Percentiles rank a stretch among this genome's conserved stretches.
Conservation (phyloP, 2,888 invertebrate genomes). For the Metopia argyrocephala region DNA sequence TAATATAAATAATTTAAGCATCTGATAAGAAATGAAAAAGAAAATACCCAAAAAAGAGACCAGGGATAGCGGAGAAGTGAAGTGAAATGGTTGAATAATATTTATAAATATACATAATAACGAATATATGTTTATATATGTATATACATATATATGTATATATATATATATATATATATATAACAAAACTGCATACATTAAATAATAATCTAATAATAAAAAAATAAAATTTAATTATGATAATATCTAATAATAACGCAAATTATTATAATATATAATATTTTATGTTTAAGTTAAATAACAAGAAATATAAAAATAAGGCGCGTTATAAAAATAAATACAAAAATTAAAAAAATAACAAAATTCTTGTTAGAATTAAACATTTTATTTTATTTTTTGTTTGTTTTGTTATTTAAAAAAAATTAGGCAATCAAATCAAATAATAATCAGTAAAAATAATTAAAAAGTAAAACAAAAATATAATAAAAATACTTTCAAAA, state of each 20-base stretch:
- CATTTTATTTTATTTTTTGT: conserved; percentile 4
- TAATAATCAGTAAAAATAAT: conserved; percentile 34
- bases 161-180: conserved; percentile 31
- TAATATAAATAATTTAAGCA: conserved; percentile 29
- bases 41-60: conserved; percentile 44
- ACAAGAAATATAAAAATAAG: conserved; percentile 60
- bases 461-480: conserved; percentile 1
- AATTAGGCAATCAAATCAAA: conserved; percentile 57
- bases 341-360: conserved; percentile 19
- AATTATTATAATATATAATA: conserved; percentile 68
- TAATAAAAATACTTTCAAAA: conserved; percentile 26
- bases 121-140: too few species aligned
- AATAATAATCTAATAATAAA: conserved; percentile 52
- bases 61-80: conserved; percentile 50
- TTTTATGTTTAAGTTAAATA: conserved; percentile 67
- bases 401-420: conserved; percentile 12
- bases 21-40: conserved; percentile 41
- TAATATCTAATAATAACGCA: conserved; percentile 67
- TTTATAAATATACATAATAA: conserved; percentile 46
- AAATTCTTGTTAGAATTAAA: conserved; percentile 34
- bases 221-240: conserved; percentile 57
- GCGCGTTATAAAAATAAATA: conserved; percentile 56
- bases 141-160: conserved; percentile 27
- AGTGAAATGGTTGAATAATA: conserved; percentile 55
- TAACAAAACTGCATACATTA: conserved; percentile 22